phyloP scores from a whole-genome alignment of 2,888 invertebrate species.

The Drosophila imparisetae region DNA sequence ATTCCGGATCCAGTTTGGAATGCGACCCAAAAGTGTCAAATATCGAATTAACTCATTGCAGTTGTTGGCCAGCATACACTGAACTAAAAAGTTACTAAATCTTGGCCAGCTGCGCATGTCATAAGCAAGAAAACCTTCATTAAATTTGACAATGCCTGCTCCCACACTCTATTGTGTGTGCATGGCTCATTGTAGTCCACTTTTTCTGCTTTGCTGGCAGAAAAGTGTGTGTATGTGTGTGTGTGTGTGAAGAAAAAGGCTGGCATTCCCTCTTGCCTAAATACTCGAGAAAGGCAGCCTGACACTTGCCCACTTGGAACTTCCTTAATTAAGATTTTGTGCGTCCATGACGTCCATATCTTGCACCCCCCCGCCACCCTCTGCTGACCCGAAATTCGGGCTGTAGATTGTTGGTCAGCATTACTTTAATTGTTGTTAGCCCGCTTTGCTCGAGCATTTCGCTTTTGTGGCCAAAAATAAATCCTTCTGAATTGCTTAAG shows the following conservation, averaged over 20 bases:
- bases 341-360: conserved; percentile 45
- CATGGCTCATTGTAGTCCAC: conserved; percentile 55
- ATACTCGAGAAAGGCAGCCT: conserved; percentile 19
- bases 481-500: conserved; percentile 79
- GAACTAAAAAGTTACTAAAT: conserved; percentile 56
- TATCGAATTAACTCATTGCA: conserved; percentile 78
- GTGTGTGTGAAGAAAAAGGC: conserved; percentile 43
- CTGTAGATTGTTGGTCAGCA: conserved; percentile 70
- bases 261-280: conserved; percentile 8
- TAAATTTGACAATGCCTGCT: conserved; percentile 75
- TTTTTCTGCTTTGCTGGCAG: conserved; percentile 67
- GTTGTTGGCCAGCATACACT: conserved; percentile 12
- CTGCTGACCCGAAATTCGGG: conserved; percentile 46
- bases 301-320: conserved; percentile 74
- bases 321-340: conserved; percentile 82
- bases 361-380: conserved; percentile 18
- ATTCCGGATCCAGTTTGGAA: conserved; percentile 36
- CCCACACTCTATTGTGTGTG: conserved; percentile 19
- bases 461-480: conserved; percentile 75
- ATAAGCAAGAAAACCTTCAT: conserved; percentile 78
- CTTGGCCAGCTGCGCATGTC: conserved; percentile 70
- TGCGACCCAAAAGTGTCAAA: conserved; percentile 76
- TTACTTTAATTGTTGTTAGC: conserved; percentile 80
- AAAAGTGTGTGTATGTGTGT: conserved; percentile 37
- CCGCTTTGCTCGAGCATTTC: conserved; percentile 68